phyloP scores from a whole-genome alignment of 2,888 invertebrate genomes.

The Drosophila atripex region DNA sequence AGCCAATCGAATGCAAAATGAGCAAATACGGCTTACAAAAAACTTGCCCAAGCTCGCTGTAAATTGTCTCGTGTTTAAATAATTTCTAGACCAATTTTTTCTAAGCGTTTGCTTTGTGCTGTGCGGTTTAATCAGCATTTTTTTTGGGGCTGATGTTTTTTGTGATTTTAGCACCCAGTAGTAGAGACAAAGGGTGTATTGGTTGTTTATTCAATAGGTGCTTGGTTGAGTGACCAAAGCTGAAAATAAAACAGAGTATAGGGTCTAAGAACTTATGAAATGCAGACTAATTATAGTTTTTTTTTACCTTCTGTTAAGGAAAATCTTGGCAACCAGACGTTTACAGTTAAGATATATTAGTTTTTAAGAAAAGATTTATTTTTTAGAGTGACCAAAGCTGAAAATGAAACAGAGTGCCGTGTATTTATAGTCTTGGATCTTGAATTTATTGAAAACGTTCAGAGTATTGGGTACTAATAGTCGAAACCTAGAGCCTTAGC shows the following conservation, averaged over 20 bases:
- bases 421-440: not conserved
- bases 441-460: not conserved
- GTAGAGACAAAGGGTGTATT: not conserved
- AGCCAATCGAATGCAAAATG: conserved; percentile 6
- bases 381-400: no score
- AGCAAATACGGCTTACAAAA: not conserved
- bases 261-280: no score
- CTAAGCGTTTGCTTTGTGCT: conserved; percentile 12
- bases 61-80: conserved; percentile 69
- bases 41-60: not conserved
- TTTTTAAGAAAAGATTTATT: no score
- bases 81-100: conserved; percentile 53
- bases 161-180: not conserved
- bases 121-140: conserved; percentile 9
- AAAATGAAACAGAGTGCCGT: not conserved
- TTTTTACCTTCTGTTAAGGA: no score
- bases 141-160: not conserved
- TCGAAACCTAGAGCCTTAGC: not conserved
- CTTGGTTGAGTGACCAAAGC: no score
- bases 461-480: not conserved
- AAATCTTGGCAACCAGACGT: no score
- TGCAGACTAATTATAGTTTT: no score
- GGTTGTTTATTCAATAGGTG: not conserved
- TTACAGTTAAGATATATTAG: no score
- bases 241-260: no score